These are phyloP conservation scores for Ceratitis capitata DNA, from an alignment of 1,140 invertebrate genomes.

Conservation along the genomic window DNA sequence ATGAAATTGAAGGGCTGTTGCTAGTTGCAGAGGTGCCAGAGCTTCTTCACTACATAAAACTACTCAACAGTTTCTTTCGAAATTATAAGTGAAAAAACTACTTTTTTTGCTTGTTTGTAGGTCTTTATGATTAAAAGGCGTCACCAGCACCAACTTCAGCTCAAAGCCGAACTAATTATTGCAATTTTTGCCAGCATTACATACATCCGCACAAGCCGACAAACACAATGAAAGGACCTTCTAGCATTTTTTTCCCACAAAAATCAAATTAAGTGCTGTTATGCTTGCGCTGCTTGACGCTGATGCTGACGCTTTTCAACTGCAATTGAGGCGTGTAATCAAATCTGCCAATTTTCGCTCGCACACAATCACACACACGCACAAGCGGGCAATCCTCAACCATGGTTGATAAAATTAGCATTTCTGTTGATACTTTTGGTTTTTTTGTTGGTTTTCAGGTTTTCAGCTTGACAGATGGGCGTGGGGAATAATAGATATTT, in stretches of 20 bases:
- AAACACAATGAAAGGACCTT: background rate
- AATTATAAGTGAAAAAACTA: too few species aligned
- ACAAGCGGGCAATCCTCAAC: background rate
- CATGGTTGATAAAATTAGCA: background rate
- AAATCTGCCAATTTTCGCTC: conserved; percentile 13
- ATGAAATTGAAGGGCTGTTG: too few species aligned
- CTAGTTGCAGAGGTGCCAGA: too few species aligned
- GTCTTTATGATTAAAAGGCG: background rate
- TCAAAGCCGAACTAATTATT: background rate
- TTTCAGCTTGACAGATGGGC: too few species aligned
- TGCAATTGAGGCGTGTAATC: conserved; percentile 16
- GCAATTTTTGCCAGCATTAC: background rate
- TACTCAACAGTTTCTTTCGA: too few species aligned
- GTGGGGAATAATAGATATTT: too few species aligned
- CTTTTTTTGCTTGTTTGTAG: too few species aligned
- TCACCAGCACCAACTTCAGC: background rate
- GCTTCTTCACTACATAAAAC: too few species aligned
- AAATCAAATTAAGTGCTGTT: conserved; percentile 16
- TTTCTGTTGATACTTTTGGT: background rate
- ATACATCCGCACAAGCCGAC: background rate
- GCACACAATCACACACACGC: background rate
- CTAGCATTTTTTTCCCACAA: background rate
- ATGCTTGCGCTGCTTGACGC: background rate
- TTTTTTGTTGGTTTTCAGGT: background rate
- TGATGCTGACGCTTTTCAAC: background rate